Evolutionary conservation across 1,140 invertebrate species (phyloP).

Genomic region (Ostrea edulis): DNA sequence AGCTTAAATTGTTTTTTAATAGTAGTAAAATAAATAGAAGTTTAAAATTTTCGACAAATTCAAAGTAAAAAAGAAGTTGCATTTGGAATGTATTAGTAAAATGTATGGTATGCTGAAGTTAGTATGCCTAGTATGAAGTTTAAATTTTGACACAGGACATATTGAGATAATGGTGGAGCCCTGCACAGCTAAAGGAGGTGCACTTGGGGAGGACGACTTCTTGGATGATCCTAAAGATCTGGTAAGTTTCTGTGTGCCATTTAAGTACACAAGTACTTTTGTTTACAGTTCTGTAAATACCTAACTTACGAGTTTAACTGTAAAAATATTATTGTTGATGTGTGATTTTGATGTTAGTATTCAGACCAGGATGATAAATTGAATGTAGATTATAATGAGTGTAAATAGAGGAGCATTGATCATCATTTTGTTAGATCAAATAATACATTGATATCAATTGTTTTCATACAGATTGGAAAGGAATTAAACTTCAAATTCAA

Average conservation of each 20-base stretch:
- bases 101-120: too few relatives aligned
- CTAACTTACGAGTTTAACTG: neutral
- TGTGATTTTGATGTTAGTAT: too few relatives aligned
- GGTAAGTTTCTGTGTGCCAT: slow-evolving; percentile 55
- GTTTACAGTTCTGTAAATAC: neutral
- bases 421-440: too few relatives aligned
- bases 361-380: too few relatives aligned
- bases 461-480: slow-evolving; percentile 77
- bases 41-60: too few relatives aligned
- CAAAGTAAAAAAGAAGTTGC: too few relatives aligned
- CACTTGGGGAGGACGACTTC: slow-evolving; percentile 80
- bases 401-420: too few relatives aligned
- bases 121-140: neutral
- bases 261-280: neutral
- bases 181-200: slow-evolving; percentile 63
- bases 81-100: too few relatives aligned
- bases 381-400: too few relatives aligned
- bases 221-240: slow-evolving; percentile 81
- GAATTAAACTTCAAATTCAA: slow-evolving; percentile 80
- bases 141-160: slow-evolving; percentile 60
- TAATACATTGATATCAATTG: neutral
- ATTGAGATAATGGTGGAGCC: slow-evolving; percentile 67
- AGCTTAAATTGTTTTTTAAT: too few relatives aligned
- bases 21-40: too few relatives aligned
- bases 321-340: too few relatives aligned